phyloP scores from a whole-genome alignment of 2,797 vertebrate species.

The Poecile montanus region DNA sequence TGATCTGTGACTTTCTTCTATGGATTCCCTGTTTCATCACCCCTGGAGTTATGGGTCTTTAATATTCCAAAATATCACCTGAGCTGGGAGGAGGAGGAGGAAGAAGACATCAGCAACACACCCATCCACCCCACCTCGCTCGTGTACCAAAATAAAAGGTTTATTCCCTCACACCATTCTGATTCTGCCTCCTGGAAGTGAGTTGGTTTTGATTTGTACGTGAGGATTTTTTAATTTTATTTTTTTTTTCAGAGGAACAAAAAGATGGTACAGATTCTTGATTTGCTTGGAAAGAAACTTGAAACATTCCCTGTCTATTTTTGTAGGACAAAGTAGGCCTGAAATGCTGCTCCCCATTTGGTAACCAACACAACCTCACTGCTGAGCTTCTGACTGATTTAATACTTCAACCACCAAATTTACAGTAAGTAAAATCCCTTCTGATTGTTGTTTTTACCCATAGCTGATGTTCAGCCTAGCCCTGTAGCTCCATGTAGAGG shows the following conservation, averaged over 20 bases:
- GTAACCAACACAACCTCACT: conserved; percentile 64
- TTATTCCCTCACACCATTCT: background rate
- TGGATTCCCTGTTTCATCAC: background rate
- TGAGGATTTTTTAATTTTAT: background rate
- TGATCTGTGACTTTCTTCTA: background rate
- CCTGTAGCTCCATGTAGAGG: background rate
- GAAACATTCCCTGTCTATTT: background rate
- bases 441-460: background rate
- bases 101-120: background rate
- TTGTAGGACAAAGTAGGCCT: background rate
- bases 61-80: background rate
- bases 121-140: background rate
- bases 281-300: background rate
- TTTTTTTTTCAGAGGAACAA: background rate
- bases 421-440: background rate
- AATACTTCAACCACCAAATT: background rate
- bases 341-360: background rate
- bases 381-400: conserved; percentile 58
- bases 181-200: background rate
- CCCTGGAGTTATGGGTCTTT: background rate
- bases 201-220: background rate
- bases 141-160: background rate
- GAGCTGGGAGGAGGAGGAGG: background rate
- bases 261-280: background rate
- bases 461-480: background rate